Percentiles rank a stretch among this genome's conserved stretches.
Conservation (phyloP, 2,113 vertebrate species). For the Otocyon megalotis region DNA sequence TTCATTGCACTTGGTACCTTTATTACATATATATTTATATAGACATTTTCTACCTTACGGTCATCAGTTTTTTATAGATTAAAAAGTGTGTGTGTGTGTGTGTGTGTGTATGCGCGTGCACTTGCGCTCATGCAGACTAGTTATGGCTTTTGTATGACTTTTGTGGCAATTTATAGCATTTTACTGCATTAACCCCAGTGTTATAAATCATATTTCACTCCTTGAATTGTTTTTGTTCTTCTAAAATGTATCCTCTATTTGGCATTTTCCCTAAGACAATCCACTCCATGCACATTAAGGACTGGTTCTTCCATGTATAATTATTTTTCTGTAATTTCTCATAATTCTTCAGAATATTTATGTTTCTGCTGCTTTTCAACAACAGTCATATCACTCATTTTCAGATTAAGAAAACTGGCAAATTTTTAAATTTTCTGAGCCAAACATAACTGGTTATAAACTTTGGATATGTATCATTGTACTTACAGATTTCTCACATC, state of each 20-base stretch:
- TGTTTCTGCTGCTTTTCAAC: conserved; percentile 33
- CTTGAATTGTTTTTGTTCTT: conserved; percentile 44
- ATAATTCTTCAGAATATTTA: neutral
- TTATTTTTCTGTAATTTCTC: conserved; percentile 18
- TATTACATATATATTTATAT: neutral
- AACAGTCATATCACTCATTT: neutral
- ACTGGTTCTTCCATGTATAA: neutral
- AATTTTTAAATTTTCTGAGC: neutral
- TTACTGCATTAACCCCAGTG: neutral
- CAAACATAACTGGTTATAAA: neutral
- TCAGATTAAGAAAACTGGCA: neutral
- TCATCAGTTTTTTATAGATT: neutral
- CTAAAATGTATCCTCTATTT: conserved; percentile 9
- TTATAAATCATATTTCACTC: conserved; percentile 14
- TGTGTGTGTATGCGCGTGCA: neutral
- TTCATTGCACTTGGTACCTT: neutral
- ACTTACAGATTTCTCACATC: neutral
- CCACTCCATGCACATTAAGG: neutral
- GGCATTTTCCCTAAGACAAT: neutral
- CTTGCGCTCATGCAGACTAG: neutral
- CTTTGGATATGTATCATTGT: neutral
- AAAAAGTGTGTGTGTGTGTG: neutral
- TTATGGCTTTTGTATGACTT: neutral
- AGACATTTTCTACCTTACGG: neutral
- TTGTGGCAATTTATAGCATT: neutral